A percentile compares a stretch with the other conserved stretches of the same genome.
Conservation (phyloP, 1,140 invertebrate genomes). For the Aradophagus sp. region DNA sequence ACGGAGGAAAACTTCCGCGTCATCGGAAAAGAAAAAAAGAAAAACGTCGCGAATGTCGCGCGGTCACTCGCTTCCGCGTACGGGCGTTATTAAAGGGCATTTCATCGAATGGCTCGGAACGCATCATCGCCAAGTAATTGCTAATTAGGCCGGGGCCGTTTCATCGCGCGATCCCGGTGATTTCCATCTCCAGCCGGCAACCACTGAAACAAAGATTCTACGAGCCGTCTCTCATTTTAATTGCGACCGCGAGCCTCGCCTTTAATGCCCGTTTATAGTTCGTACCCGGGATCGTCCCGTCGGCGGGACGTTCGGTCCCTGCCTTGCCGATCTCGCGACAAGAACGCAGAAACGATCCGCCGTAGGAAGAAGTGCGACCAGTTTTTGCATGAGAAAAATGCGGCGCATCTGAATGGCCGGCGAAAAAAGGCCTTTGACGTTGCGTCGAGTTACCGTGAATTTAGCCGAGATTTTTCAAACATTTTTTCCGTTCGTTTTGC, state of each 20-base stretch:
- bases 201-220: conserved; percentile 53
- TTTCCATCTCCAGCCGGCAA: conserved; percentile 51
- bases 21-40: conserved; percentile 9
- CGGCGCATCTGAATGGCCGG: conserved; percentile 47
- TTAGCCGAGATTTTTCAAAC: conserved; percentile 7
- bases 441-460: conserved; percentile 12
- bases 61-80: conserved; percentile 42
- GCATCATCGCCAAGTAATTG: conserved; percentile 50
- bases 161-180: conserved; percentile 24
- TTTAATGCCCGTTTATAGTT: conserved; percentile 58
- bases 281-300: conserved; percentile 25
- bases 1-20: conserved; percentile 20
- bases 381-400: conserved; percentile 56
- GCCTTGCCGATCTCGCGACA: conserved; percentile 43
- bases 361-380: conserved; percentile 42
- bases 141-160: conserved; percentile 50
- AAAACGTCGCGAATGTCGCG: conserved; percentile 33
- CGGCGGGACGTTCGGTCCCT: conserved; percentile 46
- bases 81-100: conserved; percentile 44
- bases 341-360: conserved; percentile 46
- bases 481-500: no score
- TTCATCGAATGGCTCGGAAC: conserved; percentile 41
- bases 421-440: conserved; percentile 23
- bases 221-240: conserved; percentile 58
- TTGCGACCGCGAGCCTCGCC: conserved; percentile 51